A percentile compares a stretch with the other conserved stretches of the same genome.
Evolutionary conservation across 1,140 invertebrate genomes (phyloP).

Genomic region (Bombus waltoni): DNA sequence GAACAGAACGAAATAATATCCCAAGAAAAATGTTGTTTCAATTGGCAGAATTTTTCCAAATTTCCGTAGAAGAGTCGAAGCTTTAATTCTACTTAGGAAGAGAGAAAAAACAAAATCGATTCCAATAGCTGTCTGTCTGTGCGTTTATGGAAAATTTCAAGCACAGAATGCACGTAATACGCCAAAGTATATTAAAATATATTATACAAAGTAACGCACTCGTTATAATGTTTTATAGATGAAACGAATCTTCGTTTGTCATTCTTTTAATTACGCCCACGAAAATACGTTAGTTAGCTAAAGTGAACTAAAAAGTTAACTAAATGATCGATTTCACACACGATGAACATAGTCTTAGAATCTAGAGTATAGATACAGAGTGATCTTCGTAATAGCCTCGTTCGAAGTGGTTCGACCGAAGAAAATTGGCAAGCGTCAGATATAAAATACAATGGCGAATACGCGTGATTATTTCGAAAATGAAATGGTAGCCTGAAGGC

Average conservation of each 20-base stretch:
- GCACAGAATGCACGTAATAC: no score
- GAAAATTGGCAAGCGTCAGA: neutral
- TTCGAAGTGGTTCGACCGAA: no score
- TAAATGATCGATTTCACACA: neutral
- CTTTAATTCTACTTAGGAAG: neutral
- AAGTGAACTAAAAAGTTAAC: neutral
- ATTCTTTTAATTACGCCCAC: neutral
- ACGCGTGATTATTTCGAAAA: slow-evolving; percentile 51
- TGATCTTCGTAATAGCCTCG: neutral
- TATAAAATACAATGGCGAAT: slow-evolving; percentile 34
- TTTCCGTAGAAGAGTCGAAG: neutral
- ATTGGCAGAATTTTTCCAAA: neutral
- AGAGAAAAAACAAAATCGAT: neutral
- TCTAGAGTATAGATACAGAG: neutral
- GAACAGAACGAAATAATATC: neutral
- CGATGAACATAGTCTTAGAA: neutral
- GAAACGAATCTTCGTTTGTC: accelerated
- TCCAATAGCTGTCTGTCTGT: neutral
- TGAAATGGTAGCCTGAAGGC: slow-evolving; percentile 36
- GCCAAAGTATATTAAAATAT: neutral
- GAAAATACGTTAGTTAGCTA: neutral
- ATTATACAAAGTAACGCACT: neutral
- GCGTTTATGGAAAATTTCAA: neutral
- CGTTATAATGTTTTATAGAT: neutral
- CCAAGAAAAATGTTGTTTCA: neutral